Evolutionary conservation across 2,797 vertebrate species (phyloP).

Genomic region (Cuniculus paca): DNA sequence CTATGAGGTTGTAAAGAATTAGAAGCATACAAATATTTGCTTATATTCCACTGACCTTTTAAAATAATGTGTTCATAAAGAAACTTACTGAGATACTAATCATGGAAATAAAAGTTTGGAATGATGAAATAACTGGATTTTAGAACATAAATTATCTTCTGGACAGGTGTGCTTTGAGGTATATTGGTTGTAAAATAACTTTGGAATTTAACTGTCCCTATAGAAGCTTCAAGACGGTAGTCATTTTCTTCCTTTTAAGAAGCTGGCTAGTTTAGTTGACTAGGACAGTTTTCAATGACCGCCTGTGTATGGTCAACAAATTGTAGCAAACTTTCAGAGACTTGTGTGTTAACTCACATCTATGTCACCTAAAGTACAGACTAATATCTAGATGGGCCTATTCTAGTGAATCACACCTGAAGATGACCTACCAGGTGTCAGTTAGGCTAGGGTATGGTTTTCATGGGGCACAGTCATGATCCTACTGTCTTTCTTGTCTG

Average conservation of each 20-base stretch:
- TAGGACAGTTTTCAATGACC: neutral
- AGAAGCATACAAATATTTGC: neutral
- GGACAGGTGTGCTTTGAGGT: neutral
- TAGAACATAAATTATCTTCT: conserved; percentile 15
- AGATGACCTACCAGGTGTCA: neutral
- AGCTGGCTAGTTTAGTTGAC: neutral
- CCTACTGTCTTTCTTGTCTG: neutral
- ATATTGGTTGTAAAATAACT: neutral
- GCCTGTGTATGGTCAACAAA: neutral
- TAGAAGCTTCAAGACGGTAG: neutral
- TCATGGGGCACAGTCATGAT: neutral
- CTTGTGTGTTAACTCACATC: neutral
- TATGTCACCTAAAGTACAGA: neutral
- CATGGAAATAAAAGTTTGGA: conserved; percentile 26
- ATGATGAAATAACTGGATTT: conserved; percentile 19
- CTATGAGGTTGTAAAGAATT: conserved; percentile 21
- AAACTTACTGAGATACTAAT: neutral
- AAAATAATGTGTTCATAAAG: conserved; percentile 12
- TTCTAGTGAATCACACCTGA: neutral
- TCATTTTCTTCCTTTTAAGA: neutral
- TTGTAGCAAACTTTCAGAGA: neutral
- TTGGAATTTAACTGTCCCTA: neutral
- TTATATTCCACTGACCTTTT: conserved; percentile 10
- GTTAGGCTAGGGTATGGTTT: neutral
- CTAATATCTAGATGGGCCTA: neutral